phyloP scores from a whole-genome alignment of 1,140 invertebrate genomes.

The Brachionus rotundiformis region DNA sequence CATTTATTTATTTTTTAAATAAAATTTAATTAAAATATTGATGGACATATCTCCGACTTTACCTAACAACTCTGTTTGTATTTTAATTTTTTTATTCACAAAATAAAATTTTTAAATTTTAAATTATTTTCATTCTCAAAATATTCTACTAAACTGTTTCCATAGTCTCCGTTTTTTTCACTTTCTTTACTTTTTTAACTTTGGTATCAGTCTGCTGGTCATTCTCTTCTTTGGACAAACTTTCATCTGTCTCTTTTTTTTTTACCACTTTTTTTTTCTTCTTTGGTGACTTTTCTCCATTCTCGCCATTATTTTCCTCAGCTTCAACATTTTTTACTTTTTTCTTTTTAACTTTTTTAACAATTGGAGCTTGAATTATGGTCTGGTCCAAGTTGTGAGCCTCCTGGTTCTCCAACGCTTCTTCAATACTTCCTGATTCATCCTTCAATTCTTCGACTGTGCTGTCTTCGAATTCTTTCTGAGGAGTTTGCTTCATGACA shows the following conservation, averaged over 20 bases:
- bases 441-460: not conserved
- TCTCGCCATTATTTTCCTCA: not conserved
- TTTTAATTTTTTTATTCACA: not conserved
- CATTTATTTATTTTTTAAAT: too few species aligned
- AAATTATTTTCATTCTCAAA: not conserved
- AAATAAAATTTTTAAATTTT: conserved; percentile 22
- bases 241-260: not conserved
- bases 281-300: not conserved
- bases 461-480: not conserved
- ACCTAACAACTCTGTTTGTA: too few species aligned
- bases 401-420: not conserved
- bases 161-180: conserved; percentile 8
- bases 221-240: not conserved
- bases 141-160: not conserved
- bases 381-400: not conserved
- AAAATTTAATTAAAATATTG: too few species aligned
- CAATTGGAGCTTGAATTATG: not conserved
- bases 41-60: too few species aligned
- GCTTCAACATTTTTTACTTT: conserved; percentile 1
- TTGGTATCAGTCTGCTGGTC: not conserved
- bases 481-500: not conserved
- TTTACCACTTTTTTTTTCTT: conserved; percentile 17
- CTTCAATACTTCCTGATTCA: not conserved
- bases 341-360: conserved; percentile 30
- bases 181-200: conserved; percentile 14